Evolutionary conservation across 1,140 invertebrate species (phyloP).

Genomic region (Pseudomyrmex sp.): DNA sequence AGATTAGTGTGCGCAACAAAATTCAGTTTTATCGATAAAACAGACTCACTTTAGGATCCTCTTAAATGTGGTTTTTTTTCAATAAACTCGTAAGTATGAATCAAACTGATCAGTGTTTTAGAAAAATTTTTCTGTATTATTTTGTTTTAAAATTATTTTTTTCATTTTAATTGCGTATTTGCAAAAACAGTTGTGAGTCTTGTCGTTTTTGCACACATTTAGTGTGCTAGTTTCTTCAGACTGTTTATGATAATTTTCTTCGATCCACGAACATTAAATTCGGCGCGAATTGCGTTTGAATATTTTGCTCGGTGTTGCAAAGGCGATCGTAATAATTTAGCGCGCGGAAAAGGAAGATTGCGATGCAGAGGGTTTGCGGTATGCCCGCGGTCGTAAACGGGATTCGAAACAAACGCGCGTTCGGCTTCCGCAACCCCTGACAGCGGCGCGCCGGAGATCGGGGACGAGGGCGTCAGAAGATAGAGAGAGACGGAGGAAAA

Average conservation of each 20-base stretch:
- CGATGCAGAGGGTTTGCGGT: slow-evolving; percentile 17
- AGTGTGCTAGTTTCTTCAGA: background rate
- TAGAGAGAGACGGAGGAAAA: background rate
- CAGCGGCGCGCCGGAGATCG: slow-evolving; percentile 45
- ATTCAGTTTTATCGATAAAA: too few relatives aligned
- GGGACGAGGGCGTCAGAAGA: slow-evolving; percentile 44
- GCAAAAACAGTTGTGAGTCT: too few relatives aligned
- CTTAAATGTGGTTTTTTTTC: too few relatives aligned
- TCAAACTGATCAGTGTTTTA: too few relatives aligned
- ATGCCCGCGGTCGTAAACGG: slow-evolving; percentile 71
- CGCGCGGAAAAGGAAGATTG: slow-evolving; percentile 55
- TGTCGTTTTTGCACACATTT: background rate
- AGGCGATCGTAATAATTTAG: slow-evolving; percentile 49
- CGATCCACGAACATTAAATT: background rate
- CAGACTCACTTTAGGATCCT: too few relatives aligned
- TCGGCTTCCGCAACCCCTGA: slow-evolving; percentile 69
- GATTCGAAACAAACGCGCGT: slow-evolving; percentile 74
- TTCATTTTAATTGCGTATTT: too few relatives aligned
- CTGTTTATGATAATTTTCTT: background rate
- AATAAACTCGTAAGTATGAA: too few relatives aligned
- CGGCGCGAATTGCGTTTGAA: slow-evolving; percentile 5
- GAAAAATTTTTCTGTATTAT: too few relatives aligned
- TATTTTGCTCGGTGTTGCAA: slow-evolving; percentile 10
- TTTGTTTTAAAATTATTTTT: too few relatives aligned
- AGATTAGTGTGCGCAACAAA: too few relatives aligned